Evolutionary conservation across 1,140 invertebrate species (phyloP).

Genomic region (Neodiprion virginianus): DNA sequence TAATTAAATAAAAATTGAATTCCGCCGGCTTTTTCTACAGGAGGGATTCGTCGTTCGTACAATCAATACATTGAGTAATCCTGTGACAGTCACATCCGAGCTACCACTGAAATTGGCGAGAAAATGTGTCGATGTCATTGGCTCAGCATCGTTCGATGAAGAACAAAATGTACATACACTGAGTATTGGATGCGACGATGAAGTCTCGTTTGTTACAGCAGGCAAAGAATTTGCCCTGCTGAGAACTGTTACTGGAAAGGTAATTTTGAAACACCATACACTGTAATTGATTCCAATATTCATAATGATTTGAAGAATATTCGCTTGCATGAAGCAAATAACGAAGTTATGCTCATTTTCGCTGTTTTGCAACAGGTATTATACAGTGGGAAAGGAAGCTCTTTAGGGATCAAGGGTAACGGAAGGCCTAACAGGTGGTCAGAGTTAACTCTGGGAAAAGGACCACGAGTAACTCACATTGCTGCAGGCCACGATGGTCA

Average conservation of each 20-base stretch:
- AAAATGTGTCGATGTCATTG: slow-evolving; percentile 80
- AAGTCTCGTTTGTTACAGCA: slow-evolving; percentile 69
- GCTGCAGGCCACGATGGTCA: slow-evolving; percentile 92
- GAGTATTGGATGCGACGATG: slow-evolving; percentile 72
- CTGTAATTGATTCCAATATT: not conserved
- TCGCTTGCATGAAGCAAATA: not conserved
- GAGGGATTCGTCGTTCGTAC: slow-evolving; percentile 84
- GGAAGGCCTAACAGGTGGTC: slow-evolving; percentile 73
- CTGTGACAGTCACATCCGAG: slow-evolving; percentile 69
- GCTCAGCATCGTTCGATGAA: slow-evolving; percentile 75
- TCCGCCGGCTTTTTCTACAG: slow-evolving; percentile 59
- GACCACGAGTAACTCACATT: slow-evolving; percentile 78
- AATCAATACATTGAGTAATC: slow-evolving; percentile 72
- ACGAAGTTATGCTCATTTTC: not conserved
- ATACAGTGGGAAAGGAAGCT: slow-evolving; percentile 79
- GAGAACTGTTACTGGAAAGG: slow-evolving; percentile 79
- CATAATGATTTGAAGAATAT: slow-evolving; percentile 2
- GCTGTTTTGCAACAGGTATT: slow-evolving; percentile 63
- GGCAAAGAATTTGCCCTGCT: slow-evolving; percentile 89
- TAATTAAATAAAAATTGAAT: not conserved
- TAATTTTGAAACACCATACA: slow-evolving; percentile 40
- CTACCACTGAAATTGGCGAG: slow-evolving; percentile 80
- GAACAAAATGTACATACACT: slow-evolving; percentile 62
- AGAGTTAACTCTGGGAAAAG: slow-evolving; percentile 78
- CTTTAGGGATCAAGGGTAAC: slow-evolving; percentile 75